Evolutionary conservation across 1,140 invertebrate genomes (phyloP).

Genomic region (Drosophila bifasciata): DNA sequence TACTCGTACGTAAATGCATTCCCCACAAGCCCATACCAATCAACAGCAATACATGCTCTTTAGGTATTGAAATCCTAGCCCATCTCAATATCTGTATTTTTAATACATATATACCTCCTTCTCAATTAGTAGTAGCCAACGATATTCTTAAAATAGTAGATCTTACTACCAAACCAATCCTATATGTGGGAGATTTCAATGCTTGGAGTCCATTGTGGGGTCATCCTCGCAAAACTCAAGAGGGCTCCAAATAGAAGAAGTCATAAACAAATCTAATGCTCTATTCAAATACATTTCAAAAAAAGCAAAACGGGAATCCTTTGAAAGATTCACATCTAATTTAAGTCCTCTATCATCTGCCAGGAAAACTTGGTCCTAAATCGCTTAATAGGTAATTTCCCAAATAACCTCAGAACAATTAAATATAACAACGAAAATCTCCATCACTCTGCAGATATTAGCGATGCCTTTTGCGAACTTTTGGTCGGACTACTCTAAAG

Average conservation of each 20-base stretch:
- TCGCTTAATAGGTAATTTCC: conserved; percentile 1
- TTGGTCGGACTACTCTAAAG: too few relatives aligned
- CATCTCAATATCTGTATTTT: conserved; percentile 25
- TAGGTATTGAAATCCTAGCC: conserved; percentile 16
- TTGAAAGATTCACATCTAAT: conserved; percentile 1
- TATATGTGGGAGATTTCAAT: conserved; percentile 29
- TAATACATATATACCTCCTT: conserved; percentile 23
- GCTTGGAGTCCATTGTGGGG: conserved; percentile 22
- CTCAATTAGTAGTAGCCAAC: conserved; percentile 5
- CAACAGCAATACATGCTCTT: conserved; percentile 8
- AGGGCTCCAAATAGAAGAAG: conserved; percentile 29
- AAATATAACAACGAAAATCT: not conserved
- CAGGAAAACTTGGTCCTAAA: conserved; percentile 2
- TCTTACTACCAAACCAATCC: not conserved
- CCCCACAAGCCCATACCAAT: not conserved
- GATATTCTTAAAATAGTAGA: conserved; percentile 15
- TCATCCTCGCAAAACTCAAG: conserved; percentile 9
- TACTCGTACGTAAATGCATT: conserved; percentile 1
- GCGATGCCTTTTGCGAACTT: not conserved
- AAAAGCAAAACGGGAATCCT: conserved; percentile 3
- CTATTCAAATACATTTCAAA: conserved; percentile 6
- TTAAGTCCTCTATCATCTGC: not conserved
- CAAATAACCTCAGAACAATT: not conserved
- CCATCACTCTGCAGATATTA: not conserved
- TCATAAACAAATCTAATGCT: conserved; percentile 4